Evolutionary conservation across 2,113 vertebrate genomes (phyloP).

Genomic region (Geococcyx californianus): DNA sequence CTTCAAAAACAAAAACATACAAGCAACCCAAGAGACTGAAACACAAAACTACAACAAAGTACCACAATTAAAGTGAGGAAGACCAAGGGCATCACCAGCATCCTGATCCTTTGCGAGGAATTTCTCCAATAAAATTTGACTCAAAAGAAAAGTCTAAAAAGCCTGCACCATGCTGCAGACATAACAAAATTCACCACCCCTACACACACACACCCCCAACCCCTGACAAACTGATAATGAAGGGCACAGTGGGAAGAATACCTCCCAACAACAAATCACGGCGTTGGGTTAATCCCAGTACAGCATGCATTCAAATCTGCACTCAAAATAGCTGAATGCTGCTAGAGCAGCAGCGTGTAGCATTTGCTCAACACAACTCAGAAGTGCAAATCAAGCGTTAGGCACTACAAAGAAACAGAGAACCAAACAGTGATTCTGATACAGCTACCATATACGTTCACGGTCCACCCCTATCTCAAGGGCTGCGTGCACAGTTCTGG

Average conservation of each 20-base stretch:
- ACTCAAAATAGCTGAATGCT: background rate
- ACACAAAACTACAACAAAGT: background rate
- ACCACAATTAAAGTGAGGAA: background rate
- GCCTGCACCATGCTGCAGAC: background rate
- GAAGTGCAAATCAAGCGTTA: background rate
- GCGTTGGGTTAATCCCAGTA: background rate
- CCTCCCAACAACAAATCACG: background rate
- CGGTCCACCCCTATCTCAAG: fast-evolving
- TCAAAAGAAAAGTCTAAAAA: background rate
- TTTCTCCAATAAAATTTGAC: background rate
- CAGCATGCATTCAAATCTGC: background rate
- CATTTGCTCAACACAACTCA: background rate
- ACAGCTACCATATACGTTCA: background rate
- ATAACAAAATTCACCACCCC: background rate
- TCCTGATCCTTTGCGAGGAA: background rate
- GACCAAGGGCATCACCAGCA: background rate
- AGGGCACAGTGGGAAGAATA: background rate
- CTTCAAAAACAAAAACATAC: background rate
- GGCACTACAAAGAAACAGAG: background rate
- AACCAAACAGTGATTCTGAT: background rate
- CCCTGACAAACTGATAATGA: background rate
- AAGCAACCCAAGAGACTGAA: background rate
- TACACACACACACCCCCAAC: background rate
- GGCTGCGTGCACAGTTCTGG: background rate
- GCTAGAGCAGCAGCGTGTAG: background rate